A percentile compares a stretch with the other conserved stretches of the same genome.
phyloP scores from a whole-genome alignment of 2,113 vertebrate genomes.

The Felis chaus region DNA sequence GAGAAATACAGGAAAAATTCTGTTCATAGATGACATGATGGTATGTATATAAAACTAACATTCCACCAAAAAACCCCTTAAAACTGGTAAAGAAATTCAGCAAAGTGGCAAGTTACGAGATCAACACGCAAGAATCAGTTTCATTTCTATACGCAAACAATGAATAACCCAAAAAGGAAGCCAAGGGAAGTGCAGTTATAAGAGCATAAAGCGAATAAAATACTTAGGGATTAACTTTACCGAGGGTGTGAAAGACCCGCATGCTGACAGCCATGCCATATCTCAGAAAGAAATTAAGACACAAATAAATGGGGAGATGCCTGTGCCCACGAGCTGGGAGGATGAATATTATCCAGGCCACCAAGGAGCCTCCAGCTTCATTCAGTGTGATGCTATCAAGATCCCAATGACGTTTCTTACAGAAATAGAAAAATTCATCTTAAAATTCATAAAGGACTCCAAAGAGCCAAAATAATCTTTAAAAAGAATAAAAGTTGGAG shows the following conservation, averaged over 20 bases:
- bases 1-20: neutral
- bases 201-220: neutral
- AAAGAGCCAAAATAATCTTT: neutral
- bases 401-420: neutral
- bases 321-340: neutral
- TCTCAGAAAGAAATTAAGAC: neutral
- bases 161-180: neutral
- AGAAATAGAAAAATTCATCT: neutral
- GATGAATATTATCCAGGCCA: neutral
- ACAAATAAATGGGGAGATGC: neutral
- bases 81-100: neutral
- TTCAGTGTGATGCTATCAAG: neutral
- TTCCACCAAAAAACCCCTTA: neutral
- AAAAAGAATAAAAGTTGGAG: neutral
- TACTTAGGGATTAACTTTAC: neutral
- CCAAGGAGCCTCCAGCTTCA: neutral
- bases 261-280: neutral
- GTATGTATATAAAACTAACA: neutral
- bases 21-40: neutral
- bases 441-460: neutral
- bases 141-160: neutral
- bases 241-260: neutral
- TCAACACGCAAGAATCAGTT: neutral
- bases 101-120: neutral
- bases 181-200: neutral